Base-by-base conservation (phyloP, 2,888 invertebrate genomes). In the Macrosoma leucophasiata region DNA sequence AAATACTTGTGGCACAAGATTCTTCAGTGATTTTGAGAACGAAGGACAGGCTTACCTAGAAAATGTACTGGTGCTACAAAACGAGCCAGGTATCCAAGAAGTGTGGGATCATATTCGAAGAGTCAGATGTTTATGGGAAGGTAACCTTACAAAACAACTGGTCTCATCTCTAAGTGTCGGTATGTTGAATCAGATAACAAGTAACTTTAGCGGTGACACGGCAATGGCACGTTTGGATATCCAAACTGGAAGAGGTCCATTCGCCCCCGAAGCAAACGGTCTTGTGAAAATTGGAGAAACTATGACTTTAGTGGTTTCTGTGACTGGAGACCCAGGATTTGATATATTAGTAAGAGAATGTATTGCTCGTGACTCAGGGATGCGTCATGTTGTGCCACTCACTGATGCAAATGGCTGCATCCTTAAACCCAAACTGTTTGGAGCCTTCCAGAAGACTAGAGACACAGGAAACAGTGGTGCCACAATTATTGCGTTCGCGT, bases 191-290 rank as follows among this genome's bases (percentile, higher is more conserved):
- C 91, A 92, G 59, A 91, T 93, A 49, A 90, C 92, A 6, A 91
- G 93, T 36, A 92, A 93, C 29, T 94, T 94, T 69, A 92, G 91
- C 48, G 93, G 93, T n/a, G 93, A 94, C 46, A 92, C 93, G 1
- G 93, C 92, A 0, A 90, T 90, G 71, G 93, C 93, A 4, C 88
- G 89, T 41, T 73, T 94, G 29, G 93, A 93, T 47, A 91, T 94
- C 33, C 91, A 92, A 69, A 74, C 87, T 17, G 94, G 94, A 3
- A 86, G 88, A 56, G 93, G 93, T 35, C 93, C 93, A 10, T 91
- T 92, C 52, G 92, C 92, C 1, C 88, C 88, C 3, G 87, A 90
- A 32, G 93, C 92, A 0, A 89, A 89, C 43, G 93, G 93, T 1
- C 78, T 93, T 19, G 90, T 94, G 4, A 92, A 92, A 69, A 93